Conservation (phyloP, 2,888 invertebrate species). For the Julus scandinavius region DNA sequence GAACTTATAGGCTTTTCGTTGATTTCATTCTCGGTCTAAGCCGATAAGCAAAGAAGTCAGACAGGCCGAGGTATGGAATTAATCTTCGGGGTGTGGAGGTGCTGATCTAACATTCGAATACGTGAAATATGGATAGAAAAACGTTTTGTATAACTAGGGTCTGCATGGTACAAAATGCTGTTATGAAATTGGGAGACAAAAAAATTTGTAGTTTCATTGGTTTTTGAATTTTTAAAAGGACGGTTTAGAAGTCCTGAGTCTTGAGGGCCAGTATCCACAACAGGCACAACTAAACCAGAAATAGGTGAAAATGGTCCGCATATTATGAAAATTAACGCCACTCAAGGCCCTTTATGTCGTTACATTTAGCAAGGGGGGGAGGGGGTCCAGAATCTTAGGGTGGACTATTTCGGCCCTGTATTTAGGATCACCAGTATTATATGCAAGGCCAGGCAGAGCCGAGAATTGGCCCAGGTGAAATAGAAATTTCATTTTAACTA, state of each 20-base stretch:
- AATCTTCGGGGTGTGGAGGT: constrained; percentile 2
- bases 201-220: neutral
- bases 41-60: neutral
- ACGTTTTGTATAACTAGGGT: neutral
- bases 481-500: no score
- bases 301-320: no score
- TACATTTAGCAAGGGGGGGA: no score
- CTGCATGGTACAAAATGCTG: neutral
- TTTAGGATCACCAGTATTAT: no score
- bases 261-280: no score
- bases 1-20: neutral
- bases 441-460: no score
- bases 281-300: no score
- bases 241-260: neutral
- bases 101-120: neutral
- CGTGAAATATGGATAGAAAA: neutral
- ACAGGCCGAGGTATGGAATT: neutral
- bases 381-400: no score
- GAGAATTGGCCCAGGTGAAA: no score
- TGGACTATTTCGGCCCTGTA: no score
- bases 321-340: no score
- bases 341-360: no score
- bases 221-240: neutral
- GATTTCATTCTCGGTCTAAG: neutral
- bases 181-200: neutral